A percentile compares a stretch with the other conserved stretches of the same genome.
phyloP scores from a whole-genome alignment of 2,113 vertebrate species.

The Nothoprocta pentlandii region DNA sequence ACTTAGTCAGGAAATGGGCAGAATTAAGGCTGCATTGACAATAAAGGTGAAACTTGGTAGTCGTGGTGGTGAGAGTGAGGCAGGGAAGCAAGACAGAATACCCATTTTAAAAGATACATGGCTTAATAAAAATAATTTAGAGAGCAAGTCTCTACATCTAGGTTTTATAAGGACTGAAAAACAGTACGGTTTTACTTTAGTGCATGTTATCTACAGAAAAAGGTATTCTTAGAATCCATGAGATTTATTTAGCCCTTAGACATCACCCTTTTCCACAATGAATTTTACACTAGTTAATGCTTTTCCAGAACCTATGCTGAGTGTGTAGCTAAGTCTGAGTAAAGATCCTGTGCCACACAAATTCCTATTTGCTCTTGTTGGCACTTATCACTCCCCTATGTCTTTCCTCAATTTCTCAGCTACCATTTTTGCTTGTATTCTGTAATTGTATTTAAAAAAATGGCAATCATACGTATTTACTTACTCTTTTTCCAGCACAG shows the following conservation, averaged over 20 bases:
- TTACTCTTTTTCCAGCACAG: constrained; percentile 29
- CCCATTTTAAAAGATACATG: not conserved
- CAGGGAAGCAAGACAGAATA: not conserved
- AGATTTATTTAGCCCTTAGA: not conserved
- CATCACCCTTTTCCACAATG: not conserved
- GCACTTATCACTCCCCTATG: not conserved
- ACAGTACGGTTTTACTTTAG: rapidly evolving
- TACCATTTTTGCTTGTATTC: not conserved
- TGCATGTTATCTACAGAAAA: not conserved
- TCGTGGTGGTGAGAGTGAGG: not conserved
- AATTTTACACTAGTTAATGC: not conserved
- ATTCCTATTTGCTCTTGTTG: not conserved
- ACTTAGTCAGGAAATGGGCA: rapidly evolving
- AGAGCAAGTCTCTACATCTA: not conserved
- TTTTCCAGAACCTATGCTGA: not conserved
- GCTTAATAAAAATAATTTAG: not conserved
- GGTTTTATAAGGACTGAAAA: not conserved
- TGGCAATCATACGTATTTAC: not conserved
- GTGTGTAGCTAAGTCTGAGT: not conserved
- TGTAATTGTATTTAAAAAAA: not conserved
- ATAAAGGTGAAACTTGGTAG: not conserved
- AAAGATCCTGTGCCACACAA: not conserved
- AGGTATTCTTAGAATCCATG: not conserved
- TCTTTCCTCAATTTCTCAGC: not conserved
- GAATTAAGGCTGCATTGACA: not conserved